phyloP scores from a whole-genome alignment of 2,888 invertebrate genomes.

The Andricus curvator region DNA sequence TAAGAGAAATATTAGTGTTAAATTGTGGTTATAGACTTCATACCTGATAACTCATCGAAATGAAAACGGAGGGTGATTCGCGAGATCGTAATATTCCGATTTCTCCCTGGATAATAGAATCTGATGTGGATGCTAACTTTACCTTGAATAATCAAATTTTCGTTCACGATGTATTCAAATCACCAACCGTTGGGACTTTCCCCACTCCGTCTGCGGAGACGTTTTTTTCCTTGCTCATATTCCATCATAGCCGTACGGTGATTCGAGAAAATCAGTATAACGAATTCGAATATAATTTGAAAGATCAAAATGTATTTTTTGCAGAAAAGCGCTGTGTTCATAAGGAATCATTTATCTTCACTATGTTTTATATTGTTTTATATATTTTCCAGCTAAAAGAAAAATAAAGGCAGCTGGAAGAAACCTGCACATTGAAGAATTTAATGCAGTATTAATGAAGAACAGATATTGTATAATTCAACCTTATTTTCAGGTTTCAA shows the following conservation, averaged over 20 bases:
- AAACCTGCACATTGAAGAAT: background rate
- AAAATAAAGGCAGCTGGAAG: background rate
- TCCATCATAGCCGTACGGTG: background rate
- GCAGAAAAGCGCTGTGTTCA: background rate
- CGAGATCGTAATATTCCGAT: constrained; percentile 37
- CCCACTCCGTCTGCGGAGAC: background rate
- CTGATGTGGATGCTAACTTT: constrained; percentile 42
- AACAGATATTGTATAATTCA: background rate
- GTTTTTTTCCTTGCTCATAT: background rate
- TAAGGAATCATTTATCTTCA: background rate
- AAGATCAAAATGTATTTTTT: background rate
- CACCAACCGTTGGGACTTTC: constrained; percentile 45
- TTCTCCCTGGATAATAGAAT: constrained; percentile 45
- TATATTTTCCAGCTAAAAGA: background rate
- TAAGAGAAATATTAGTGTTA: background rate
- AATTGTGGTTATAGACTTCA: background rate
- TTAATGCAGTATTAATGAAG: background rate
- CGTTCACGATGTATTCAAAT: constrained; percentile 50
- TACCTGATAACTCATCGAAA: background rate
- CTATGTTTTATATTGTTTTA: background rate
- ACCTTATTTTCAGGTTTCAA: background rate
- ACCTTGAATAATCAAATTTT: constrained; percentile 52
- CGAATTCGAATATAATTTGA: background rate
- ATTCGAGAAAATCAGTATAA: background rate
- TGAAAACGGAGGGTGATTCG: constrained; percentile 2